Evolutionary conservation across 1,140 invertebrate genomes (phyloP), one percentile per base, ranked within the genome.

Genomic region (Cyphomyrmex costatus): DNA sequence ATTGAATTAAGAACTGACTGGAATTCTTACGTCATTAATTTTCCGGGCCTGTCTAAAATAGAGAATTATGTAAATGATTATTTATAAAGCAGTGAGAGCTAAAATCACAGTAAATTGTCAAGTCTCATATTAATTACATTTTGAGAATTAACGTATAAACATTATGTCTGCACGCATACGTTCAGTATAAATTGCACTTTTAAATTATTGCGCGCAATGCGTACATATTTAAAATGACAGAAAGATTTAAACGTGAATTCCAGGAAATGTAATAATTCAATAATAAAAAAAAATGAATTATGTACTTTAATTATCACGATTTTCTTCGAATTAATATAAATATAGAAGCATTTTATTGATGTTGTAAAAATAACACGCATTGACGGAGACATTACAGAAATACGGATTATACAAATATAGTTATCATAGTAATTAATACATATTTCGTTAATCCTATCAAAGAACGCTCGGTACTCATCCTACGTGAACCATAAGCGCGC

Each of bases 391-490:
- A 30, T 7, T 14, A n/a, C n/a, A 21, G n/a, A 60, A 73, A 60
- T 46, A 82, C 24, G 2, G 19, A 33, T 30, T 33, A 42, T 42
- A 4, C 63, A 51, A 14, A 21, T 24, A 14, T 14, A 68, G 24
- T 68, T 68, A 68, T 24, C 5, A 36, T 14, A 42, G n/a, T 73
- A 73, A 82, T 82, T 82, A 82, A 12, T 27, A n/a, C 65, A 24
- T 14, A 7, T 51, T 58, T 60, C 65, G 71, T 71, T 82, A 82
- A 82, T 60, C n/a, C 36, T 73, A 19, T 82, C 24, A 82, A 82
- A 71, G 79, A 42, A 46, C 24, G 10, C 2, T 10, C 14, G 16
- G 46, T 33, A 42, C 49, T 51, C 63, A 19, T 79, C 46, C 24
- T 51, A 70, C 27, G 19, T 66, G 21, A 80, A 10, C 49, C 76